Conservation (phyloP, 2,888 invertebrate species). For the Acleris literana region DNA sequence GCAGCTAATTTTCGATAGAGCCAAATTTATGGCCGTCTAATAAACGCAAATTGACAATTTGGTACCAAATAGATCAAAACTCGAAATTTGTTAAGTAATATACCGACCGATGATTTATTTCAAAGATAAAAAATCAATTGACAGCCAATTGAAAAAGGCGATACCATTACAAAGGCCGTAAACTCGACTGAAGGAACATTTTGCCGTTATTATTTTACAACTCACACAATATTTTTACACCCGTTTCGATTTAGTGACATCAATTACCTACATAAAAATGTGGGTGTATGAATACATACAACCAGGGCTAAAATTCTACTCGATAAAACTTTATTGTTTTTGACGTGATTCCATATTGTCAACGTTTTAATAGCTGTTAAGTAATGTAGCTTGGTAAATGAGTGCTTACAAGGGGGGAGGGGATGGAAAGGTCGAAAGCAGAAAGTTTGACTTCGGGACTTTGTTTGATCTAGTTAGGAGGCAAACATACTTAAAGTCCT, state of each 20-base stretch:
- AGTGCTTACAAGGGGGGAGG: too few relatives aligned
- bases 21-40: background rate
- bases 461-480: too few relatives aligned
- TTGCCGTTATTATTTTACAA: background rate
- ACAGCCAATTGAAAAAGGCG: background rate
- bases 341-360: too few relatives aligned
- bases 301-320: too few relatives aligned
- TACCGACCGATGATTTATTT: slow-evolving; percentile 6
- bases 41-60: background rate
- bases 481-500: too few relatives aligned
- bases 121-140: background rate
- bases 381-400: too few relatives aligned
- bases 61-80: background rate
- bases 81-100: background rate
- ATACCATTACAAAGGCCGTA: background rate
- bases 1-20: background rate
- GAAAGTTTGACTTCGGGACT: too few relatives aligned
- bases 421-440: too few relatives aligned
- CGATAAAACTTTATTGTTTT: too few relatives aligned
- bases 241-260: background rate
- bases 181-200: background rate
- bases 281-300: too few relatives aligned
- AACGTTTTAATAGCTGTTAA: too few relatives aligned
- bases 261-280: too few relatives aligned
- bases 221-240: background rate